Evolutionary conservation across 1,140 invertebrate genomes (phyloP), one percentile per base, ranked within the genome.

Genomic region (Saccostrea glomerata): DNA sequence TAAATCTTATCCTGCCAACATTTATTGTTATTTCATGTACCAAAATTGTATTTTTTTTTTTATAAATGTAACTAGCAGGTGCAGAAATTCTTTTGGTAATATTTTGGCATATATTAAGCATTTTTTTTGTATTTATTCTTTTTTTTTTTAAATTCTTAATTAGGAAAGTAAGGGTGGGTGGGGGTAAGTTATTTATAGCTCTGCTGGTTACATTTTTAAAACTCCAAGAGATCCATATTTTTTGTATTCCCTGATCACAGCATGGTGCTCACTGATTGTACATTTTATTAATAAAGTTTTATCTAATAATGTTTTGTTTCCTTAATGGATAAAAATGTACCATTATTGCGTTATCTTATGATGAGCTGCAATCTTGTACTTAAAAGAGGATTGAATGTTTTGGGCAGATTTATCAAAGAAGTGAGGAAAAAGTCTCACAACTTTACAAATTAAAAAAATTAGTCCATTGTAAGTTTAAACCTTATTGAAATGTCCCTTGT

Each of bases 261-360:
- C 70, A 73, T 40, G 70, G 70, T 73, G 70, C 70, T 73, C 70
- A 73, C 23, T 73, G 70, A 73, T 73, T 73, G 70, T 73, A 73
- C 70, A 73, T 73, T 73, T 73, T 73, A 23, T 73, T 73, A 73
- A 73, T 73, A 73, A 73, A 73, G 25, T 73, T 73, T 73, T 73
- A 73, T 30, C 11, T 12, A 73, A 30, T 30, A 73, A 73, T 63
- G 15, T 63, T 63, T 20, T 63, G 5, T 63, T 6, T 20, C 3
- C n/a, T 63, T 20, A n/a, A n/a, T n/a, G n/a, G n/a, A n/a, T 63
- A 7, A 47, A 47, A 47, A 5, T 47, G 47, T 3, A 47, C 47
- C 5, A 0, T 47, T 7, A 0, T 6, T 47, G 47, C 9, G 6
- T 47, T 9, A 47, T 47, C 47, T 47, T 47, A 5, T 36, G 47